These are phyloP conservation scores for Diachasmimorpha longicaudata DNA, from an alignment of 1,140 invertebrate species.

Conservation along the genomic window DNA sequence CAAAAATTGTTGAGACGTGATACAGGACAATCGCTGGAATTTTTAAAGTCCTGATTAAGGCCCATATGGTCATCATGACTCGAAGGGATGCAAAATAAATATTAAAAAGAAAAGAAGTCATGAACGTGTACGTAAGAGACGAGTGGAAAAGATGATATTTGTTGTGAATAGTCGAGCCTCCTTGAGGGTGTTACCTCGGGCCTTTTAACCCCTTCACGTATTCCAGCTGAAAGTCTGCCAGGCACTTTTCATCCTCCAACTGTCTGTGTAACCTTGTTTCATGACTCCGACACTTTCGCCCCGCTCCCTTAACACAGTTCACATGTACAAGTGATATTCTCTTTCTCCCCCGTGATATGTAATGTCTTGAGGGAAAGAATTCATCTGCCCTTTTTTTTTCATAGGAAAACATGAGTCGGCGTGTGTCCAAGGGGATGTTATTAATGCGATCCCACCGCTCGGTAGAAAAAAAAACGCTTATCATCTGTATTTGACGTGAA, in stretches of 20 bases:
- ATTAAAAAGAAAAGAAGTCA: not conserved
- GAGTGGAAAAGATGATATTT: conserved; percentile 5
- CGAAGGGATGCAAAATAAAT: too few species aligned
- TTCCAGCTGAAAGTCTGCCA: conserved; percentile 6
- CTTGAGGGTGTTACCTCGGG: not conserved
- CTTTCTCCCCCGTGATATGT: not conserved
- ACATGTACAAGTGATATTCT: not conserved
- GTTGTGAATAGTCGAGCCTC: not conserved
- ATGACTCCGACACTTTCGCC: not conserved
- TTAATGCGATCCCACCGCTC: not conserved
- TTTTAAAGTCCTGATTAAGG: too few species aligned
- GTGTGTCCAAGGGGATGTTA: not conserved
- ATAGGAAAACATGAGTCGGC: not conserved
- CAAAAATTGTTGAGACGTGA: too few species aligned
- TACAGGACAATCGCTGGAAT: too few species aligned
- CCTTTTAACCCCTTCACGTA: not conserved
- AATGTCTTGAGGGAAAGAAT: not conserved
- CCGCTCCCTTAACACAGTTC: not conserved
- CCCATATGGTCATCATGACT: too few species aligned
- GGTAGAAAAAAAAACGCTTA: too few species aligned
- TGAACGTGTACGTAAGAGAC: not conserved
- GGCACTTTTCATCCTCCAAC: not conserved
- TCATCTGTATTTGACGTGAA: too few species aligned
- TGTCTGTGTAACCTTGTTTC: not conserved
- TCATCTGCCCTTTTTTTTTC: not conserved